Conservation (phyloP, 2,888 invertebrate genomes). For the Elegia similella region DNA sequence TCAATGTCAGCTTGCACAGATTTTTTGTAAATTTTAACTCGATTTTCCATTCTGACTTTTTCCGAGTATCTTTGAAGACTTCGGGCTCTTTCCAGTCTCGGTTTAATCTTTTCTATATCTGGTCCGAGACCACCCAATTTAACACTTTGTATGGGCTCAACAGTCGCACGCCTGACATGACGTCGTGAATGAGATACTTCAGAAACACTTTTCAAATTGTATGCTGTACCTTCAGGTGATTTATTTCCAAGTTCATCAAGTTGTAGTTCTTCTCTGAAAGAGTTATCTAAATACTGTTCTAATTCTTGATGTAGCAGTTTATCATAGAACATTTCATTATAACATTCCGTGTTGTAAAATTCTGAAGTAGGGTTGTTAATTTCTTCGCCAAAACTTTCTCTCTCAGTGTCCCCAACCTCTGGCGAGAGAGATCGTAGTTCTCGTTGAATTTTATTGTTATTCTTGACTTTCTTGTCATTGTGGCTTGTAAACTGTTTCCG, state of each 20-base stretch:
- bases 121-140: constrained; percentile 71
- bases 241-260: constrained; percentile 40
- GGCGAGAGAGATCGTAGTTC: constrained; percentile 69
- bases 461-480: constrained; percentile 32
- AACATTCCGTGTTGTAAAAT: constrained; percentile 66
- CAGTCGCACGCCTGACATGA: constrained; percentile 43
- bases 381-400: constrained; percentile 61
- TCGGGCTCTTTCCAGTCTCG: constrained; percentile 68
- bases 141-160: constrained; percentile 49
- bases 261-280: constrained; percentile 47
- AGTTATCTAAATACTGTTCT: constrained; percentile 48
- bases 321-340: constrained; percentile 71
- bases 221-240: constrained; percentile 37
- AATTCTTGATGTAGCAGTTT: constrained; percentile 54
- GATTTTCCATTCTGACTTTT: constrained; percentile 71
- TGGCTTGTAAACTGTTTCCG: constrained; percentile 55
- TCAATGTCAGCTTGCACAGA: constrained; percentile 50
- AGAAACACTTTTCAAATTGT: constrained; percentile 63
- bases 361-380: constrained; percentile 41
- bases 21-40: constrained; percentile 67
- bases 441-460: constrained; percentile 26
- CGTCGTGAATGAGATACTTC: constrained; percentile 58
- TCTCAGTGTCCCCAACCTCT: constrained; percentile 70
- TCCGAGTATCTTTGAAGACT: constrained; percentile 75
- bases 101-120: constrained; percentile 66